Evolutionary conservation across 23 tunicate species (phyloP).

Genomic region (Halocynthia roretzi): DNA sequence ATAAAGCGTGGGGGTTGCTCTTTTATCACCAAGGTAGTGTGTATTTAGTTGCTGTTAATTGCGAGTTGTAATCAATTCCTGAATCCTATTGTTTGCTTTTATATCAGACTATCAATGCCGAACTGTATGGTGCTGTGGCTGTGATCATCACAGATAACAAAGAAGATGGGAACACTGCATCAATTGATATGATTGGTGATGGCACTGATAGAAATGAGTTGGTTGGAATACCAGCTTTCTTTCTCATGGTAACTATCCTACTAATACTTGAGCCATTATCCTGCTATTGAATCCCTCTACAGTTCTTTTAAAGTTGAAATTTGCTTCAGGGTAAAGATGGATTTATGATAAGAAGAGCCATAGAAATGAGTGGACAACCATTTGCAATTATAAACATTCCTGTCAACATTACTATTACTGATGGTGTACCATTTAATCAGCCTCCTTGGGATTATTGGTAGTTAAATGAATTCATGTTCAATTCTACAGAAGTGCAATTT

Average conservation of each 20-base stretch:
- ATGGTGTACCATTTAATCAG: constrained; percentile 11
- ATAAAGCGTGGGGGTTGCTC: constrained; percentile 59
- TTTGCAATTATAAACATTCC: constrained; percentile 48
- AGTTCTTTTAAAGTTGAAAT: too few relatives aligned
- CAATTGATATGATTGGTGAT: constrained; percentile 67
- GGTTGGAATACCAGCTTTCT: constrained; percentile 59
- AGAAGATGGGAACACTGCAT: constrained; percentile 15
- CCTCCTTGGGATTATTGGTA: constrained; percentile 77
- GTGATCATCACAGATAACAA: constrained; percentile 43
- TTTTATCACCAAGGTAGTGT: constrained; percentile 44
- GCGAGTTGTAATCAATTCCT: too few relatives aligned
- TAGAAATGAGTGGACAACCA: too few relatives aligned
- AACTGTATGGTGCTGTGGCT: constrained; percentile 54
- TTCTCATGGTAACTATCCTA: background rate
- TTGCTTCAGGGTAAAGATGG: too few relatives aligned
- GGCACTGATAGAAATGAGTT: constrained; percentile 27
- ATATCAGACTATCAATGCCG: constrained; percentile 18
- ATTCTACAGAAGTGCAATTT: too few relatives aligned
- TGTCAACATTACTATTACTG: constrained; percentile 31
- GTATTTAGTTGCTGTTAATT: too few relatives aligned
- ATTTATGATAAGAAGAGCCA: too few relatives aligned
- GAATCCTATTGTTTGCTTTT: too few relatives aligned
- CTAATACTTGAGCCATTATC: too few relatives aligned
- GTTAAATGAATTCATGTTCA: background rate
- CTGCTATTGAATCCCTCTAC: too few relatives aligned